These are phyloP conservation scores for Tetrao urogallus DNA, from an alignment of 2,113 vertebrate genomes.

Conservation along the genomic window DNA sequence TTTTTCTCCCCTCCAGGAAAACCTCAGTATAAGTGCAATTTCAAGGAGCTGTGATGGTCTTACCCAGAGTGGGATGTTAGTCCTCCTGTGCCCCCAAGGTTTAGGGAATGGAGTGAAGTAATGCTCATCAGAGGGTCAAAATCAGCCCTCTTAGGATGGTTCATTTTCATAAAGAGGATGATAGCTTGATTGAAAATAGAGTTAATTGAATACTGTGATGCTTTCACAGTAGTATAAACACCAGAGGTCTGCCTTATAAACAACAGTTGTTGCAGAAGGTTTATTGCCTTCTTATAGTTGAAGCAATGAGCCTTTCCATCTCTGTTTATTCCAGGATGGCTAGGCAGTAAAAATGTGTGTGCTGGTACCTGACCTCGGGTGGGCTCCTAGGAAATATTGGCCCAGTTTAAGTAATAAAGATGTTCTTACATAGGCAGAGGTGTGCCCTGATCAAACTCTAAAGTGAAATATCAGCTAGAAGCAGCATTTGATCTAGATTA, in stretches of 20 bases:
- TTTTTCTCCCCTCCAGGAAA: slow-evolving; percentile 61
- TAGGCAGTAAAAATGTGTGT: slow-evolving; percentile 10
- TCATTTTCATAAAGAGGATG: slow-evolving; percentile 9
- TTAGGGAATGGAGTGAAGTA: background rate
- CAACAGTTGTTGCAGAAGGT: slow-evolving; percentile 16
- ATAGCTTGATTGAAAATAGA: slow-evolving; percentile 50
- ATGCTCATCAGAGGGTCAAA: background rate
- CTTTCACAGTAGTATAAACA: slow-evolving; percentile 11
- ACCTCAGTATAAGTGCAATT: slow-evolving; percentile 2
- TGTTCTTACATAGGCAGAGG: background rate
- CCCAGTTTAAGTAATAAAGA: slow-evolving; percentile 33
- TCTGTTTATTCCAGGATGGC: slow-evolving; percentile 14
- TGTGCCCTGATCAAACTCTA: slow-evolving; percentile 2
- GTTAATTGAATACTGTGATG: slow-evolving; percentile 48
- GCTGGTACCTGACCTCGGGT: background rate
- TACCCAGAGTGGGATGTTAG: background rate
- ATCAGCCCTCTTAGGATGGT: background rate
- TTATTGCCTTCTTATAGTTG: background rate
- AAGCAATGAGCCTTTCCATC: background rate
- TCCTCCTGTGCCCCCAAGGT: background rate
- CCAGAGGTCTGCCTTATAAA: slow-evolving; percentile 22
- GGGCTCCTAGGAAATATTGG: slow-evolving; percentile 33
- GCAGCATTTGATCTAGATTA: slow-evolving; percentile 39
- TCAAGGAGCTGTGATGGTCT: slow-evolving; percentile 21
- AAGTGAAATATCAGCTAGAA: slow-evolving; percentile 35